A percentile compares a stretch with the other conserved stretches of the same genome.
Conservation (phyloP, 2,888 invertebrate species). For the Thymelicus acteon region DNA sequence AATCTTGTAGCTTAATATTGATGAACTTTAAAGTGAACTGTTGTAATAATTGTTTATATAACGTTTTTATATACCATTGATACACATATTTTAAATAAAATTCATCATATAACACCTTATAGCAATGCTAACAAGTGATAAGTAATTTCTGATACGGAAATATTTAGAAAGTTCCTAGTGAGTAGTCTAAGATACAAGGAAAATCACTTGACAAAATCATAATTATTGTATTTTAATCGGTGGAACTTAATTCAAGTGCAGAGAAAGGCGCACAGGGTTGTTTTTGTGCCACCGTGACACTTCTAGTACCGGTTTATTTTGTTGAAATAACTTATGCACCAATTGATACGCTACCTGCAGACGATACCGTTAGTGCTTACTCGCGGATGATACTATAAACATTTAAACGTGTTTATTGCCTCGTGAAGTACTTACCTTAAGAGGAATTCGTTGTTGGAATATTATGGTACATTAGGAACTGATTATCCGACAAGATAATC, state of each 20-base stretch:
- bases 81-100: too few species aligned
- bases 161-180: too few species aligned
- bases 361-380: conserved; percentile 18
- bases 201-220: not conserved
- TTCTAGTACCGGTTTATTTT: conserved; percentile 43
- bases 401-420: conserved; percentile 1
- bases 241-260: not conserved
- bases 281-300: conserved; percentile 41
- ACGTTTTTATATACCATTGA: too few species aligned
- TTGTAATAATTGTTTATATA: too few species aligned
- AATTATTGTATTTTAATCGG: conserved; percentile 2
- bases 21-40: too few species aligned
- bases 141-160: too few species aligned
- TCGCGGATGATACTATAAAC: conserved; percentile 8
- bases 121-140: too few species aligned
- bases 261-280: conserved; percentile 30
- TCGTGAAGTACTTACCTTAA: not conserved
- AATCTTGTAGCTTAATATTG: too few species aligned
- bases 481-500: not conserved
- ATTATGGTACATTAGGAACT: not conserved
- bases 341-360: conserved; percentile 42
- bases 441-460: not conserved
- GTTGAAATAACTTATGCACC: conserved; percentile 34
- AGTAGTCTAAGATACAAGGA: too few species aligned
- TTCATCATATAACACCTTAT: too few species aligned